phyloP scores from a whole-genome alignment of 1,140 invertebrate species.

The Drosophila sp. region DNA sequence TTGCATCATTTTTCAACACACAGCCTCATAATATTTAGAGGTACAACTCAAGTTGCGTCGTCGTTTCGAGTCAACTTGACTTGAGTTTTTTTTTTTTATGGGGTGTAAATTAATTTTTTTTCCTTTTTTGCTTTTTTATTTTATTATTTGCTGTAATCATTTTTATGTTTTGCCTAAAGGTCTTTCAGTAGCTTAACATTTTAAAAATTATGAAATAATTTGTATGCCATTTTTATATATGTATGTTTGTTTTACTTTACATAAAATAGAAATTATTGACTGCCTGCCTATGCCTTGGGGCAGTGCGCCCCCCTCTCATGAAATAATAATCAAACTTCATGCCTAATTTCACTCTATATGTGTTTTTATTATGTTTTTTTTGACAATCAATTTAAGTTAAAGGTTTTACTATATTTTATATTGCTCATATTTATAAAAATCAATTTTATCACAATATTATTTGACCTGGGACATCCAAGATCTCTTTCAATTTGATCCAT shows the following conservation, averaged over 20 bases:
- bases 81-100: constrained; percentile 26
- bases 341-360: no score
- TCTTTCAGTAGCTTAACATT: constrained; percentile 50
- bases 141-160: constrained; percentile 66
- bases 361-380: no score
- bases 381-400: no score
- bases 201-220: constrained; percentile 14
- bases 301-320: no score
- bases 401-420: no score
- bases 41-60: not conserved
- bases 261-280: not conserved
- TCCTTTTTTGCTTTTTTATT: constrained; percentile 42
- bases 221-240: not conserved
- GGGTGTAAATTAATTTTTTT: constrained; percentile 59
- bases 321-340: no score
- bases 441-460: no score
- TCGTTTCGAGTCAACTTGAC: constrained; percentile 35
- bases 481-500: no score
- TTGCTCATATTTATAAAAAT: no score
- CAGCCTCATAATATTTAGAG: constrained; percentile 11
- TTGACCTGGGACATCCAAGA: no score
- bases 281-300: no score
- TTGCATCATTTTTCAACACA: constrained; percentile 40
- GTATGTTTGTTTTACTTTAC: not conserved
- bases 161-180: constrained; percentile 59